phyloP scores from a whole-genome alignment of 2,113 vertebrate genomes.

The Sander lucioperca region DNA sequence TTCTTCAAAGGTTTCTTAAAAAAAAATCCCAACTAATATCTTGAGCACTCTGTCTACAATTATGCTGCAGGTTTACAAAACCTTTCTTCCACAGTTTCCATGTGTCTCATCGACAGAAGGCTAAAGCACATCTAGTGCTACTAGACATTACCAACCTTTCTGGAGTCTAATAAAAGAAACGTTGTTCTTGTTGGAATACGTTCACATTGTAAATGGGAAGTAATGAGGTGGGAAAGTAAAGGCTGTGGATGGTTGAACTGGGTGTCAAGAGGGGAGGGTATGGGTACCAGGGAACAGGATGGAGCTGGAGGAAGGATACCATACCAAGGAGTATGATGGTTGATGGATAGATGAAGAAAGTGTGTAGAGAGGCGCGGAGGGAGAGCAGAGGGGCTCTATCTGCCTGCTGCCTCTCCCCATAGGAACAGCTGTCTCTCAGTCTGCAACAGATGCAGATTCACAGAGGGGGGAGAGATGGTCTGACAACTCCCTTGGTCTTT shows the following conservation, averaged over 20 bases:
- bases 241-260: slow-evolving; percentile 21
- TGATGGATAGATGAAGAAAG: slow-evolving; percentile 62
- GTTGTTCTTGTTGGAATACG: not conserved
- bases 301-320: slow-evolving; percentile 23
- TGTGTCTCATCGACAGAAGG: not conserved
- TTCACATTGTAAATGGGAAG: slow-evolving; percentile 24
- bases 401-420: slow-evolving; percentile 78
- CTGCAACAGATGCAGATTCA: slow-evolving; percentile 78
- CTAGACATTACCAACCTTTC: slow-evolving; percentile 2
- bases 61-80: not conserved
- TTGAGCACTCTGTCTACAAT: not conserved
- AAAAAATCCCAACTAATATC: not conserved
- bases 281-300: not conserved
- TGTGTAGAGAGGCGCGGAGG: slow-evolving; percentile 47
- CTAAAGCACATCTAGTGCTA: not conserved
- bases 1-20: not conserved
- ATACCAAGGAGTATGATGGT: slow-evolving; percentile 8
- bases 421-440: slow-evolving; percentile 80
- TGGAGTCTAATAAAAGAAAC: slow-evolving; percentile 15
- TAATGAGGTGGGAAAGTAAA: slow-evolving; percentile 51
- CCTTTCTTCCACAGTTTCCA: not conserved
- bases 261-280: slow-evolving; percentile 6
- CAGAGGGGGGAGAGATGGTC: slow-evolving; percentile 53
- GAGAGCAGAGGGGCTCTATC: slow-evolving; percentile 53
- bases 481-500: slow-evolving; percentile 50